Base-by-base conservation (phyloP, 2,888 invertebrate genomes). In the Allolobophora icterica region DNA sequence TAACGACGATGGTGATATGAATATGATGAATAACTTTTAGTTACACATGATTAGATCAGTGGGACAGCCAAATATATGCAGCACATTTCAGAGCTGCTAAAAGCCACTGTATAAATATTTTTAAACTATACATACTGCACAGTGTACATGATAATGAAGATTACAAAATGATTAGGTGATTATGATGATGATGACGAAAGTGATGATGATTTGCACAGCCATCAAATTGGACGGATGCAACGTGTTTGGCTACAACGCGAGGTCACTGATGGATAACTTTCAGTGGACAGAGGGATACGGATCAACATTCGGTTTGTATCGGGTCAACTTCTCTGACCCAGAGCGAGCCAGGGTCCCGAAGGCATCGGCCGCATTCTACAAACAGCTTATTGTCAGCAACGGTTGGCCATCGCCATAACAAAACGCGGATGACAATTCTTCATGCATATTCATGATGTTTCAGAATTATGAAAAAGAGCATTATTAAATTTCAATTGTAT, bases 251-350 rank as follows among this genome's bases (percentile, higher is more conserved):
- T 98, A 97, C 94, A 96, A 97, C 0, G 96, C 96, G 91, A 97
- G 97, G 97, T 97, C 97, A 93, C 95, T 98, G 24, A 96, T 97
- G 95, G 97, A 98, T 93, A 97, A 97, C 94, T 97, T 97, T 94
- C 97, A 97, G 94, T 97, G 97, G 97, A 96, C 96, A 92, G 96
- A 96, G 87, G 97, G 97, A 71, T 97, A 96, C 94, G 96, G 96
- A 96, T 97, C 94, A 42, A 91, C 92, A 52, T 97, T 97, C 95
- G 97, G 97, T 92, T 95, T 97, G 91, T n/a, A n/a, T n/a, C n/a
- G n/a, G n/a, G n/a, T 97, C 89, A 97, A 97, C 95, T 97, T 97
- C 94, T 95, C 96, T 90, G 96, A 96, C 94, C 96, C 97, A 33
- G 96, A 96, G 93, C 96, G 96, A 94, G 96, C 96, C 89, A 96